Evolutionary conservation across 2,888 invertebrate genomes (phyloP).

Genomic region (Emmelina monodactyla): DNA sequence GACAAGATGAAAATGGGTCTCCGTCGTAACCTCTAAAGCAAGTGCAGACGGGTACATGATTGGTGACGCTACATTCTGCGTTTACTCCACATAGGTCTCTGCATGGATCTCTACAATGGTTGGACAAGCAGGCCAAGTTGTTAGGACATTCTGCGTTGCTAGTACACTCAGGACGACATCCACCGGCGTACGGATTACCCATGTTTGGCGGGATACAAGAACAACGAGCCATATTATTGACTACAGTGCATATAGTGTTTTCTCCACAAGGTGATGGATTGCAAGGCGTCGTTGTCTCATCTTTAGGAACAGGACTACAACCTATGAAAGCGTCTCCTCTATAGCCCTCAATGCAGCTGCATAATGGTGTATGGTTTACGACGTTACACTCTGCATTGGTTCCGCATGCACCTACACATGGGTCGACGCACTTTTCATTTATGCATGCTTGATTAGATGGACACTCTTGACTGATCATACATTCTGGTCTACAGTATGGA

Average conservation of each 20-base stretch:
- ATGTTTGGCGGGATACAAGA: conserved; percentile 88
- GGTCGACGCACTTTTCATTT: conserved; percentile 81
- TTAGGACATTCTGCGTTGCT: conserved; percentile 82
- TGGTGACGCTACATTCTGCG: conserved; percentile 82
- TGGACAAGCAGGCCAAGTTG: conserved; percentile 79
- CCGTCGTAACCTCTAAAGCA: conserved; percentile 80
- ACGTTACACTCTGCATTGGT: conserved; percentile 81
- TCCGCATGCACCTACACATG: conserved; percentile 81
- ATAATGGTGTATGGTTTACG: conserved; percentile 81
- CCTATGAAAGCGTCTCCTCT: conserved; percentile 87
- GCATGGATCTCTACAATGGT: conserved; percentile 87
- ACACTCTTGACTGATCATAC: conserved; percentile 84
- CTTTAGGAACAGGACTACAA: conserved; percentile 67
- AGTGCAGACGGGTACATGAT: conserved; percentile 83
- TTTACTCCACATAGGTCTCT: conserved; percentile 84
- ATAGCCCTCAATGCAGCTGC: conserved; percentile 78
- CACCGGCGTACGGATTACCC: conserved; percentile 85
- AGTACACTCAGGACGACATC: conserved; percentile 86
- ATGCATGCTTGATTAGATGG: conserved; percentile 80
- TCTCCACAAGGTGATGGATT: conserved; percentile 84
- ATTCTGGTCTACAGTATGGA: conserved; percentile 84
- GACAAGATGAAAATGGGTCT: conserved; percentile 84
- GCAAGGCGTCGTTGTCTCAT: conserved; percentile 69
- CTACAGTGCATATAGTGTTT: conserved; percentile 79
- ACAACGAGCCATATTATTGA: conserved; percentile 76